phyloP scores from a whole-genome alignment of 1,140 invertebrate species.

The Trichonephila inaurata region DNA sequence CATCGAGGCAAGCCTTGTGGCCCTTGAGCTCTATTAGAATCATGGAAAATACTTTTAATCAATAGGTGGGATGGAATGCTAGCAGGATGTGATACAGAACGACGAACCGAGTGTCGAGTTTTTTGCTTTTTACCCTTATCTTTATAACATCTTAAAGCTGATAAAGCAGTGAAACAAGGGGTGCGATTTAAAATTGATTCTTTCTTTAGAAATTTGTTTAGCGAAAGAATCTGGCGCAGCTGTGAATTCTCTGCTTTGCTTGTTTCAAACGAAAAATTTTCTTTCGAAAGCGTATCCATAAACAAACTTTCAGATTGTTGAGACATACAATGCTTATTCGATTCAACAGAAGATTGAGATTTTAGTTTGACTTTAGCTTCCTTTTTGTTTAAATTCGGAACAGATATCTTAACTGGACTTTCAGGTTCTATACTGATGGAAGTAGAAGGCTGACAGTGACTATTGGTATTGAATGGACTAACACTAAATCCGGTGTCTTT shows the following conservation, averaged over 20 bases:
- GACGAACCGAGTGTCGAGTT: constrained; percentile 44
- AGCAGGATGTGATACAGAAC: constrained; percentile 68
- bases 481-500: constrained; percentile 40
- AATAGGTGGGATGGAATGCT: constrained; percentile 7
- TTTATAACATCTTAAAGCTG: background rate
- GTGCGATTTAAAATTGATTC: background rate
- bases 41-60: constrained; percentile 25
- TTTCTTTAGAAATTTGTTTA: constrained; percentile 8
- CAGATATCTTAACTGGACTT: background rate
- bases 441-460: background rate
- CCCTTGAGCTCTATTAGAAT: background rate
- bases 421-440: constrained; percentile 12
- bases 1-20: constrained; percentile 76
- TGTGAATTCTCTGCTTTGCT: background rate
- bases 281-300: constrained; percentile 26
- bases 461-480: constrained; percentile 9
- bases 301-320: background rate
- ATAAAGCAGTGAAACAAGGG: background rate
- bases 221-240: background rate
- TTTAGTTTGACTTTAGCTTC: background rate
- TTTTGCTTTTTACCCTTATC: constrained; percentile 23
- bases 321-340: background rate
- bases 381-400: background rate
- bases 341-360: background rate
- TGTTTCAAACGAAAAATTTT: background rate